Conservation (phyloP, 2,888 invertebrate genomes). For the Ennomos fuscantarius region DNA sequence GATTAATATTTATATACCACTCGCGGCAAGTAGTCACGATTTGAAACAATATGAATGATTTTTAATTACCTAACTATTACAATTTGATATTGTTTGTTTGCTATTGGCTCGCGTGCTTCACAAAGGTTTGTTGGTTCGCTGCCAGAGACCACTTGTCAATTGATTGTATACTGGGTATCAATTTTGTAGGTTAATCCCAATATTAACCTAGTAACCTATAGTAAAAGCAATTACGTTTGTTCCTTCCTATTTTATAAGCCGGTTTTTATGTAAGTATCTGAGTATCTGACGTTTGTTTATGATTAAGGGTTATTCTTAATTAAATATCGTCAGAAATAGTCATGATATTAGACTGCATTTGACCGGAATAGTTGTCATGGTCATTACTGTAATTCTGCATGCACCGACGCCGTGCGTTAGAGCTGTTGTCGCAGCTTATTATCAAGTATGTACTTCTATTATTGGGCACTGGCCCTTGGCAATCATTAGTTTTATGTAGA, state of each 20-base stretch:
- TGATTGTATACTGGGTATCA: conserved; percentile 21
- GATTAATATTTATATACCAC: conserved; percentile 12
- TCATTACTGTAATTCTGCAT: neutral
- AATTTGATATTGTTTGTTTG: conserved; percentile 7
- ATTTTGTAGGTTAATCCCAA: conserved; percentile 24
- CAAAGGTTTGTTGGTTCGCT: conserved; percentile 36
- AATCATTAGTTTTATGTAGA: no score
- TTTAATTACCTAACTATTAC: conserved; percentile 2
- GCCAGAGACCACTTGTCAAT: conserved; percentile 33
- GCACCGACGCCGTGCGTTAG: neutral
- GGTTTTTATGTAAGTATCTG: no score
- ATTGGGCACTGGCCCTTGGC: no score
- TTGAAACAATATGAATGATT: conserved; percentile 1
- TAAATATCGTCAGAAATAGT: neutral
- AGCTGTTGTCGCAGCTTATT: no score
- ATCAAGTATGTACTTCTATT: no score
- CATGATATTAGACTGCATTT: conserved; percentile 9
- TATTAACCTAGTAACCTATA: conserved; percentile 19
- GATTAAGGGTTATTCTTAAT: no score
- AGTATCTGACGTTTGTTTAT: no score
- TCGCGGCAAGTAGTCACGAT: conserved; percentile 8
- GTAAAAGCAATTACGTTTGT: neutral
- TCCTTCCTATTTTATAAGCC: no score
- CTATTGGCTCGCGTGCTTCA: conserved; percentile 27
- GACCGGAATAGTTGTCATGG: conserved; percentile 8